Evolutionary conservation across 2,797 vertebrate genomes (phyloP).

Genomic region (Lacerta bilineata): DNA sequence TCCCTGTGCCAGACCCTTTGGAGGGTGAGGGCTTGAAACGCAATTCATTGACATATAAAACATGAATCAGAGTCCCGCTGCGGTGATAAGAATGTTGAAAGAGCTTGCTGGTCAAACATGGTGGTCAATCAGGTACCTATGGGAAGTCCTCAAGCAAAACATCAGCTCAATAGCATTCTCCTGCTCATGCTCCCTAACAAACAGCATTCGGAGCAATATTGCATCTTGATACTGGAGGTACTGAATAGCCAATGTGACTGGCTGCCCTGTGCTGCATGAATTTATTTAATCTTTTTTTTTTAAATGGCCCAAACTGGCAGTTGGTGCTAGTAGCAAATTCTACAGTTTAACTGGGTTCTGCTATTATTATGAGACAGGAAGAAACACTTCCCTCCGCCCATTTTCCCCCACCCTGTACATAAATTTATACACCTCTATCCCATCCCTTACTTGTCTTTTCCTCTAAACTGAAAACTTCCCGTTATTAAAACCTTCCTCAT

Average conservation of each 20-base stretch:
- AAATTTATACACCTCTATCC: not conserved
- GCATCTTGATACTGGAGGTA: too few species aligned
- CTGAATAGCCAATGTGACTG: too few species aligned
- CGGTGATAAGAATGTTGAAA: not conserved
- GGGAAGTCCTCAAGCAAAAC: not conserved
- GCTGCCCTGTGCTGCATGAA: not conserved
- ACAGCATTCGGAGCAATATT: too few species aligned
- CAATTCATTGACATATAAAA: not conserved
- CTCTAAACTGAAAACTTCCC: too few species aligned
- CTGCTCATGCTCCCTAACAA: too few species aligned
- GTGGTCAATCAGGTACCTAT: not conserved
- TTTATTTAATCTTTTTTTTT: not conserved
- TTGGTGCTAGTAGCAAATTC: not conserved
- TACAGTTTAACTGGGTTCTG: not conserved
- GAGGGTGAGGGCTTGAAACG: not conserved
- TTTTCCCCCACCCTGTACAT: not conserved
- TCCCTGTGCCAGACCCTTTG: too few species aligned
- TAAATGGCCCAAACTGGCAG: not conserved
- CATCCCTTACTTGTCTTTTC: too few species aligned
- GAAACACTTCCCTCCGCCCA: too few species aligned
- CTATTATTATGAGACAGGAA: not conserved
- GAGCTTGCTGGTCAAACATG: not conserved
- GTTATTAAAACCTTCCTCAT: too few species aligned
- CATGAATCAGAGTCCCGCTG: not conserved
- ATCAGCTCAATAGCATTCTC: too few species aligned